Percentiles rank a stretch among this genome's conserved stretches.
Evolutionary conservation across 2,888 invertebrate genomes (phyloP).

Genomic region (Gasteruption jaculator): DNA sequence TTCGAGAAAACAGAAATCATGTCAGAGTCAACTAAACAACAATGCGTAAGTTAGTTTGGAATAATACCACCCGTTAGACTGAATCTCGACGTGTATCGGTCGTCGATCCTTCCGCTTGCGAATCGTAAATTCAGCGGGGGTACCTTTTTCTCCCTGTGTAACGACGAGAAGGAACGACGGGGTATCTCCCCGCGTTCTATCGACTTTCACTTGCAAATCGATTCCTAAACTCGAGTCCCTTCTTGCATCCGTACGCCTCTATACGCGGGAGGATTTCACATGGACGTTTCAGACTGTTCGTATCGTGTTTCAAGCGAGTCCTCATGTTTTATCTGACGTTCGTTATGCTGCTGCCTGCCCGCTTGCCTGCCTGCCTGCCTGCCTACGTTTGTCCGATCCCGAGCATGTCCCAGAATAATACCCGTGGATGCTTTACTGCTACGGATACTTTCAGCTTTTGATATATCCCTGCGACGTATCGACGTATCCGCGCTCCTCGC

Average conservation of each 20-base stretch:
- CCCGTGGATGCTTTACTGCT: slow-evolving; percentile 36
- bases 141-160: slow-evolving; percentile 5
- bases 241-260: slow-evolving; percentile 12
- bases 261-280: slow-evolving; percentile 13
- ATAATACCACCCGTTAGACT: slow-evolving; percentile 36
- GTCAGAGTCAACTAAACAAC: too few relatives aligned
- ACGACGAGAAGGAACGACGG: slow-evolving; percentile 21
- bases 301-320: slow-evolving; percentile 31
- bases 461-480: slow-evolving; percentile 13
- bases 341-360: slow-evolving; percentile 34
- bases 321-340: slow-evolving; percentile 44
- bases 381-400: not conserved
- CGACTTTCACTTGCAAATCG: slow-evolving; percentile 46
- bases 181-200: slow-evolving; percentile 22
- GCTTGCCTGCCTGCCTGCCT: not conserved
- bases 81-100: slow-evolving; percentile 32
- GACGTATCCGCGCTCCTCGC: too few relatives aligned
- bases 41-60: slow-evolving; percentile 26
- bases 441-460: slow-evolving; percentile 19
- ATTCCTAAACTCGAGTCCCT: slow-evolving; percentile 37
- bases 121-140: slow-evolving; percentile 41
- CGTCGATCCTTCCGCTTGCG: slow-evolving; percentile 35
- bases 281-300: slow-evolving; percentile 13
- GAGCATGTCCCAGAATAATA: not conserved
- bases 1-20: too few relatives aligned